A percentile compares a stretch with the other conserved stretches of the same genome.
phyloP scores from a whole-genome alignment of 2,113 vertebrate species.

The Cyphomyrus plagiostoma region DNA sequence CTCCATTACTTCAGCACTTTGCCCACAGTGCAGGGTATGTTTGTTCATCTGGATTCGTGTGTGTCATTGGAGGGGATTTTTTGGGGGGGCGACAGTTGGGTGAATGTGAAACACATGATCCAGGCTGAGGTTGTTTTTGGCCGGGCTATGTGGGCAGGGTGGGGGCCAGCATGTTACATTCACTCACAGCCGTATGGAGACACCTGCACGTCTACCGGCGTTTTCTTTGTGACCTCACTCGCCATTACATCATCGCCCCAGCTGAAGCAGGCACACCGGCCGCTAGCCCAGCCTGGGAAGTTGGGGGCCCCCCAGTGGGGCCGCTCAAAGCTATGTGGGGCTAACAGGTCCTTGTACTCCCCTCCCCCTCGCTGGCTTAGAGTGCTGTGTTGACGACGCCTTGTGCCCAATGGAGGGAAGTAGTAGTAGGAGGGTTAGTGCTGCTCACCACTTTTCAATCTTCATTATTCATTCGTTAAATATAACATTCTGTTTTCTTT shows the following conservation, averaged over 20 bases:
- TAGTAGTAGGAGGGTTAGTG: too few relatives aligned
- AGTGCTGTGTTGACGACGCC: neutral
- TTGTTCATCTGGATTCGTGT: neutral
- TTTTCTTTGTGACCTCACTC: constrained; percentile 9
- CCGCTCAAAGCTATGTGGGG: neutral
- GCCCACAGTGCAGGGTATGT: neutral
- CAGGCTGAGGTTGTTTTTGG: constrained; percentile 6
- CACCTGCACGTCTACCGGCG: neutral
- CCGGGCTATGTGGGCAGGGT: neutral
- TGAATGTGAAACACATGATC: neutral
- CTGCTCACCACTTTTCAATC: neutral
- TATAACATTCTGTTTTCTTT: neutral
- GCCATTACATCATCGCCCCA: constrained; percentile 6
- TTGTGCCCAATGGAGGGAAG: neutral
- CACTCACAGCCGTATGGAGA: neutral
- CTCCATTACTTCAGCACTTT: neutral
- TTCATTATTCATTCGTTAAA: neutral
- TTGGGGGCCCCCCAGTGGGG: neutral
- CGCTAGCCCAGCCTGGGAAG: neutral
- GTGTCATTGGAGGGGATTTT: neutral
- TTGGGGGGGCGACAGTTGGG: neutral
- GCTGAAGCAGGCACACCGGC: neutral
- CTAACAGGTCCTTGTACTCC: neutral
- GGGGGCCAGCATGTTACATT: neutral
- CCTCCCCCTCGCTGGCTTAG: neutral